Evolutionary conservation across 64 coral and sea anemone genomes (phyloP).

Genomic region (Montipora efflorescens): DNA sequence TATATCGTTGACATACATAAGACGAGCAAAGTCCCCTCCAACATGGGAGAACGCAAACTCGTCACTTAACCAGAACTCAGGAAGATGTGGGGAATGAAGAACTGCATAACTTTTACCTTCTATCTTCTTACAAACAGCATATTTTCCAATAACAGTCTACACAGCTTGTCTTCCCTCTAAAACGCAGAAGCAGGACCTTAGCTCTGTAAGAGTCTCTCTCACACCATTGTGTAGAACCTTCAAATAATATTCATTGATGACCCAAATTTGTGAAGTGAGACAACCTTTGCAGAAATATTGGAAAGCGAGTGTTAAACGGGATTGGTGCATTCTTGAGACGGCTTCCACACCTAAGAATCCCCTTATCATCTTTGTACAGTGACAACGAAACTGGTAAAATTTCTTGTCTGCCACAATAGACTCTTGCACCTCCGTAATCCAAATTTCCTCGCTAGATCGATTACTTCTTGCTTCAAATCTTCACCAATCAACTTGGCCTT

Average conservation of each 20-base stretch:
- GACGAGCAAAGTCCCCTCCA: conserved; percentile 78
- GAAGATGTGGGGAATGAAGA: conserved; percentile 42
- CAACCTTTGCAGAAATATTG: conserved; percentile 47
- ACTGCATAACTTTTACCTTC: conserved; percentile 17
- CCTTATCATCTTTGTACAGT: conserved; percentile 45
- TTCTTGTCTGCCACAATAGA: background rate
- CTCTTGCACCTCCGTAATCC: background rate
- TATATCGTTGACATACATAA: conserved; percentile 60
- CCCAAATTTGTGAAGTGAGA: conserved; percentile 31
- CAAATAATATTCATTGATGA: conserved; percentile 48
- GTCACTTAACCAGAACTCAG: conserved; percentile 49
- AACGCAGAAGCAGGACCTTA: conserved; percentile 56
- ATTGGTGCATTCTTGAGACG: conserved; percentile 18
- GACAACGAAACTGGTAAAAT: conserved; percentile 21
- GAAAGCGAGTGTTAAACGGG: conserved; percentile 30
- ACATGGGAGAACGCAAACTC: conserved; percentile 63
- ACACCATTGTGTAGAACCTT: conserved; percentile 59
- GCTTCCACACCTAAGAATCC: conserved; percentile 35
- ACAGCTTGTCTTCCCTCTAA: conserved; percentile 35
- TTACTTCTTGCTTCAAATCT: conserved; percentile 2
- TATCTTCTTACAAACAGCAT: conserved; percentile 56
- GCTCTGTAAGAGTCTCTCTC: conserved; percentile 32
- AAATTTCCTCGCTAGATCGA: conserved; percentile 1
- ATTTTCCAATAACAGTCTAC: conserved; percentile 35
- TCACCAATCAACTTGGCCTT: background rate